Base-by-base conservation (phyloP, 2,888 invertebrate genomes). In the Ochropleura plecta region DNA sequence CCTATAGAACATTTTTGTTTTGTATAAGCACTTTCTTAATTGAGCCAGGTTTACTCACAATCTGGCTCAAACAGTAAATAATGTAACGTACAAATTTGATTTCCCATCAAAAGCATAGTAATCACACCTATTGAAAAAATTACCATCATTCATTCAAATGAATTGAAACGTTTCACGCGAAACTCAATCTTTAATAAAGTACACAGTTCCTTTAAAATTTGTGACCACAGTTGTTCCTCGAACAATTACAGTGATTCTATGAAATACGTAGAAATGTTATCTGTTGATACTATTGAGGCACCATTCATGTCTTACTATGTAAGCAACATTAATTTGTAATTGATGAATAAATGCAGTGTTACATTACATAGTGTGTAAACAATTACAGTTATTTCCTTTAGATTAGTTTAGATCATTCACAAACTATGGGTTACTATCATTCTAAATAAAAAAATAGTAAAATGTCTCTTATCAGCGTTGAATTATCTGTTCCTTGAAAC, bases 251-350 rank as follows among this genome's bases (percentile, higher is more conserved):
- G 12, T 18, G 57, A 10, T 69, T 14, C 51, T 30, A 49, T 84
- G 46, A 69, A 77, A 71, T 81, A 77, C 72, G 53, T 40, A 51
- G 78, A 73, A 75, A 51, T 16, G 70, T 49, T 71, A 72, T 68
- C 6, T 48, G 42, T 3, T 73, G 70, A 81, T 83, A 70, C 55
- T 40, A 60, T 40, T 73, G 69, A 62, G 80, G 63, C 44, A 12
- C 40, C 6, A 79, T 49, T 67, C 10, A 53, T 66, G 49, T 81
- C 30, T 78, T 73, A 67, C 66, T 42, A 30, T 63, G 62, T 67
- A 78, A 67, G 59, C 16, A 40, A 9, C 62, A 64, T 59, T 67
- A 59, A 69, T 69, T 48, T 48, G 63, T 67, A 40, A 59, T 63
- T 64, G 5, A 59, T 65, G 68, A 66, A 72, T 42, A 68, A 81